Percentiles rank a stretch among this genome's conserved stretches.
These are phyloP conservation scores for Mirounga angustirostris DNA, from an alignment of 2,113 vertebrate genomes.

Conservation along the genomic window DNA sequence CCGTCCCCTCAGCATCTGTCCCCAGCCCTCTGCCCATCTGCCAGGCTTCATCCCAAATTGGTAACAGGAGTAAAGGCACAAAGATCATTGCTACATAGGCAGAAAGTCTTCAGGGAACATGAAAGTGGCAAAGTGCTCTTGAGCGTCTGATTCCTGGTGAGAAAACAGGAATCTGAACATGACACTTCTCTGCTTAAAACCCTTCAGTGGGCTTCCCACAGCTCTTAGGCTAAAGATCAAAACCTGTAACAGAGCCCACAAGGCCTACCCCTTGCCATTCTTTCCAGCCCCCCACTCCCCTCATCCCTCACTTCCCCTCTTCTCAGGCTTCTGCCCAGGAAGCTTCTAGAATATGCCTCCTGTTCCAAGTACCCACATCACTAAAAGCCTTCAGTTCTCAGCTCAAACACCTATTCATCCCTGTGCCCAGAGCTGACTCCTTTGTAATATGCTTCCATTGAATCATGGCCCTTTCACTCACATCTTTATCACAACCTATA, in stretches of 20 bases:
- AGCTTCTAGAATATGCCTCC: neutral
- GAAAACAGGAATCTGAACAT: neutral
- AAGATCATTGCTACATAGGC: neutral
- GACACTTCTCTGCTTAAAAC: neutral
- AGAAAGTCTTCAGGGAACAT: neutral
- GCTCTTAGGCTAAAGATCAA: neutral
- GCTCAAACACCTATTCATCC: neutral
- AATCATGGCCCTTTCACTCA: neutral
- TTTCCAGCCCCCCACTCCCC: neutral
- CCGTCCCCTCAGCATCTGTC: neutral
- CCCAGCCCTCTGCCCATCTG: neutral
- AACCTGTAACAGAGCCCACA: neutral
- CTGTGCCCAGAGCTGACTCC: neutral
- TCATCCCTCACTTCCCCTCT: too few relatives aligned
- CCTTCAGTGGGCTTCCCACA: neutral
- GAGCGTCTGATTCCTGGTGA: neutral
- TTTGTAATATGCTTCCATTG: neutral
- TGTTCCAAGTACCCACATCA: neutral
- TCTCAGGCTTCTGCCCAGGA: neutral
- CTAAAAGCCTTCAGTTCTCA: neutral
- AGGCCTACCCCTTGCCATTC: too few relatives aligned
- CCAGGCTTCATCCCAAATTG: neutral
- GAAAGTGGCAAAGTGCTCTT: neutral
- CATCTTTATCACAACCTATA: neutral
- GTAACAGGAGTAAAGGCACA: conserved; percentile 2